Evolutionary conservation across 2,113 vertebrate genomes (phyloP), one percentile per base, ranked within the genome.

Genomic region (Takifugu flavidus): DNA sequence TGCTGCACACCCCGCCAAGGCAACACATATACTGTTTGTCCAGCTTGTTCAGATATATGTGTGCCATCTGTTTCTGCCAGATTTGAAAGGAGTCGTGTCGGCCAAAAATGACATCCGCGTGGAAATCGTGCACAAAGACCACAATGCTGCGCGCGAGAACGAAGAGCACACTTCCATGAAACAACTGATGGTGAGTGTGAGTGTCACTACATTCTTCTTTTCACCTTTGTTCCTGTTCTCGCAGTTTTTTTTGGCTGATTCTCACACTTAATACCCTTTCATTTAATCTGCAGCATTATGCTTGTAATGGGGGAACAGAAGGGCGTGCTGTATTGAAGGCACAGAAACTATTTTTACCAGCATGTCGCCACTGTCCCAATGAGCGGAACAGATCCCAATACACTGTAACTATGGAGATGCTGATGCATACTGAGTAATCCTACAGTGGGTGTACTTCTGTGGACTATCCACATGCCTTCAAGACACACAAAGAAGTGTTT

Each of bases 71-170:
- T 67, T 72, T 70, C 72, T 85, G 47, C 60, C 86, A 99, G 97
- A 98, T 90, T 92, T 96, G 47, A 99, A 99, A 87, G 97, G 97
- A 1, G 97, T 95, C 1, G 96, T 97, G 31, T 98, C 95, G 0
- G 95, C 95, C 70, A 99, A 96, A 90, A 99, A 99, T 2, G 97
- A 99, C n/a, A 99, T 99, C 82, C 94, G 97, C 0, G 97, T 99
- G 59, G 96, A 98, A 87, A 99, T 98, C 6, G 96, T 99, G 0
- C 97, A 99, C 90, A 99, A 98, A 82, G 97, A 98, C 77, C 95
- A 96, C 1, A 90, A 95, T 10, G 89, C 95, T 0, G 92, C 93
- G 3, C 85, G 95, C 28, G 96, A 98, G 51, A 88, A 90, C 0
- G 96, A 98, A 67, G 97, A 98, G 6, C 96, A 98, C 77, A 85